A percentile compares a stretch with the other conserved stretches of the same genome.
phyloP scores from a whole-genome alignment of 2,113 vertebrate genomes.

The Opisthocomus hoazin region DNA sequence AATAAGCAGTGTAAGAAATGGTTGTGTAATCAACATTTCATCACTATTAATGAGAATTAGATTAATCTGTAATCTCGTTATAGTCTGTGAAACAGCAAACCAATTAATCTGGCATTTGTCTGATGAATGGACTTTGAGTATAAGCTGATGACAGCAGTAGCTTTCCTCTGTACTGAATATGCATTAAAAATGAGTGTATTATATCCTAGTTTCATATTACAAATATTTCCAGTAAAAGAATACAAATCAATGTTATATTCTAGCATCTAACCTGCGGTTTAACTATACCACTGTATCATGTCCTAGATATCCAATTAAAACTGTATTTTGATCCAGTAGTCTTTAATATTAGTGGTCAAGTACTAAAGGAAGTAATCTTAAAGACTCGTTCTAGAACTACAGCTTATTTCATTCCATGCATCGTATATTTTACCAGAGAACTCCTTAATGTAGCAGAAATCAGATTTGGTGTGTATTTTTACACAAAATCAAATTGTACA shows the following conservation, averaged over 20 bases:
- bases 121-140: conserved; percentile 50
- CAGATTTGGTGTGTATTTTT: conserved; percentile 97
- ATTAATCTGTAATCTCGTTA: conserved; percentile 32
- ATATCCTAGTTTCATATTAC: conserved; percentile 67
- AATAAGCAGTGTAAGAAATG: background rate
- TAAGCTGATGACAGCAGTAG: conserved; percentile 37
- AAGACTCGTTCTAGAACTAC: conserved; percentile 70
- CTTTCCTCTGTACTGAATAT: conserved; percentile 48
- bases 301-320: conserved; percentile 74
- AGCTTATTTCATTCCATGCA: conserved; percentile 78
- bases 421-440: conserved; percentile 88
- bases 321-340: conserved; percentile 72
- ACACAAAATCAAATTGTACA: conserved; percentile 94
- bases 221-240: conserved; percentile 80
- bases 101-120: conserved; percentile 57
- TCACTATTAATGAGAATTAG: conserved; percentile 44
- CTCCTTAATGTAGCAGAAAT: conserved; percentile 95
- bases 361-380: conserved; percentile 76
- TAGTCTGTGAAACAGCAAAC: conserved; percentile 43
- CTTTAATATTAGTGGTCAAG: conserved; percentile 82
- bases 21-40: background rate
- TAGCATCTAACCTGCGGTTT: conserved; percentile 68
- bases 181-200: conserved; percentile 69
- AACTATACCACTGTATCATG: conserved; percentile 70
- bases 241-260: conserved; percentile 78